These are phyloP conservation scores for Cyanocitta stelleri DNA, from an alignment of 2,113 vertebrate genomes.

Conservation along the genomic window DNA sequence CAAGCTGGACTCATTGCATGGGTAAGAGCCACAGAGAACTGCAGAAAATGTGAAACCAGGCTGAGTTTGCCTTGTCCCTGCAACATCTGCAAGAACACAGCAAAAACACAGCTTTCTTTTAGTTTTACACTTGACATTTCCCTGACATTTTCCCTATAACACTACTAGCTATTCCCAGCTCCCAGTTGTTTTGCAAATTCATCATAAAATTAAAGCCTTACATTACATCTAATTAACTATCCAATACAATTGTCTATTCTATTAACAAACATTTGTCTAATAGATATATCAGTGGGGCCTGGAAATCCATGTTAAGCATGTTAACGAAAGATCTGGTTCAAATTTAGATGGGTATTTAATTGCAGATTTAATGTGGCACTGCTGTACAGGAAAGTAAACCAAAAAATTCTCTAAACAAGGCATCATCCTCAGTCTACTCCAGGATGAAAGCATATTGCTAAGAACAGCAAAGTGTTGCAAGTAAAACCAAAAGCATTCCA, in stretches of 20 bases:
- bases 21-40: not conserved
- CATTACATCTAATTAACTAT: not conserved
- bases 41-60: not conserved
- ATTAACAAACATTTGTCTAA: not conserved
- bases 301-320: not conserved
- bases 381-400: not conserved
- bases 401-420: not conserved
- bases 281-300: not conserved
- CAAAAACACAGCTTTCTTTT: conserved; percentile 25
- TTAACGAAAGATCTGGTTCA: not conserved
- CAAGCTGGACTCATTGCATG: not conserved
- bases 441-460: not conserved
- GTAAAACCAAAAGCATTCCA: not conserved
- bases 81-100: not conserved
- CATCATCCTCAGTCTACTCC: not conserved
- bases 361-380: not conserved
- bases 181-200: conserved; percentile 1
- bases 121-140: conserved; percentile 78
- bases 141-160: conserved; percentile 73
- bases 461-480: not conserved
- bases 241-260: not conserved
- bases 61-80: not conserved
- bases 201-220: conserved; percentile 27
- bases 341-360: not conserved
- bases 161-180: not conserved